Evolutionary conservation across 2,113 vertebrate genomes (phyloP), one percentile per base, ranked within the genome.

Genomic region (Microtus richardsoni): DNA sequence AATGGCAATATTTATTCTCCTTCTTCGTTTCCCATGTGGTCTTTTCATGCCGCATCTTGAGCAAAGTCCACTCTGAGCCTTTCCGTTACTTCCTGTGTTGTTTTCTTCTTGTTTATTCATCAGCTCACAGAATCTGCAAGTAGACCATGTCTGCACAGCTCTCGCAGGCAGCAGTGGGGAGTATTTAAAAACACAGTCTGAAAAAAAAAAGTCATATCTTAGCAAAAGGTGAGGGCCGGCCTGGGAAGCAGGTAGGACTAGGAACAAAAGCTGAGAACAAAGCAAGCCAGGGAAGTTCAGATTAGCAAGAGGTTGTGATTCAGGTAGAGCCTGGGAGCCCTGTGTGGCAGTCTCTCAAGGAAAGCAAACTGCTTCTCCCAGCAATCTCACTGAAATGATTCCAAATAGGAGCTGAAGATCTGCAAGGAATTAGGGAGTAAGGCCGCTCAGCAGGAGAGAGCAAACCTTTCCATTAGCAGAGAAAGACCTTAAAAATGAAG

Each of bases 381-480:
- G 10, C 85, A 66, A 28, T n/a, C 41, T 66, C 41, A 33, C 28
- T 21, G 60, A 66, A 70, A 49, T 47, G 16, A 52, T 75, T 80
- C 58, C 83, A 94, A 91, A 89, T 3, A 79, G 62, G 66, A 78
- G 75, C 44, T n/a, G 44, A 74, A 75, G 39, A 71, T 60, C 62
- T 52, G 11, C 62, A 5, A 83, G 78, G 47, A 89, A 71, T 83
- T 47, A 79, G 89, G 41, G 58, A 94, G 10, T 1, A 4, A 68
- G 73, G 58, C 73, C 30, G 36, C 94, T 36, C 66, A 89, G 74
- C 64, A 47, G 91, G 87, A 97, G 49, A 89, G 80, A 91, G 58
- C 10, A 52, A 60, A 54, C 17, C 41, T 77, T 49, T 22, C 22
- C 28, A 78, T 87, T 83, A 96, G 33, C 66, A 52, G 71, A 89